Percentiles rank a stretch among this genome's conserved stretches.
These are phyloP conservation scores for Xenopus laevis DNA, from an alignment of 2,113 vertebrate species.

Conservation along the genomic window DNA sequence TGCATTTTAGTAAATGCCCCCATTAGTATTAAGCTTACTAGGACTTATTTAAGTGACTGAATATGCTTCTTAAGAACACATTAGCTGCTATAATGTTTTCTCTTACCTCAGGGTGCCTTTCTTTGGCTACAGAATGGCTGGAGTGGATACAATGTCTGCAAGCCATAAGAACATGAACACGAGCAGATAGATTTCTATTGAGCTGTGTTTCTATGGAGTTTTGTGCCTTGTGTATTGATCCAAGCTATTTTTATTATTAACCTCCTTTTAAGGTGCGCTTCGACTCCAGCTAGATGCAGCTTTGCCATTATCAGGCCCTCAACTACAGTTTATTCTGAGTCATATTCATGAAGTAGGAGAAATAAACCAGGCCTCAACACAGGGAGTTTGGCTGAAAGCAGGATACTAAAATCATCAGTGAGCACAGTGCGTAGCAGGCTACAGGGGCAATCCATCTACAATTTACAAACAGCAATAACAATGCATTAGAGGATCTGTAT, in stretches of 20 bases:
- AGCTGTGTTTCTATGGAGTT: neutral
- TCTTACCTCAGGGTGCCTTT: too few relatives aligned
- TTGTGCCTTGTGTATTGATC: slow-evolving; percentile 23
- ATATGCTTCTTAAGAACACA: too few relatives aligned
- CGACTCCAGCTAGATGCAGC: slow-evolving; percentile 45
- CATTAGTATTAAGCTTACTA: too few relatives aligned
- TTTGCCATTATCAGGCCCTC: slow-evolving; percentile 47
- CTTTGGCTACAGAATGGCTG: too few relatives aligned
- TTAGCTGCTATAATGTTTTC: too few relatives aligned
- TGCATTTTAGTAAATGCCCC: too few relatives aligned
- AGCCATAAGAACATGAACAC: neutral
- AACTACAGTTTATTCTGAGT: slow-evolving; percentile 43
- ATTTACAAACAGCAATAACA: neutral
- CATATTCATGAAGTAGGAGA: slow-evolving; percentile 24
- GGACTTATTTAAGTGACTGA: too few relatives aligned
- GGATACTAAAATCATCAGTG: neutral
- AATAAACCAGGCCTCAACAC: slow-evolving; percentile 29
- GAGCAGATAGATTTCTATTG: slow-evolving; percentile 15
- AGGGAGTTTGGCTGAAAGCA: slow-evolving; percentile 9
- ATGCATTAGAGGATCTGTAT: too few relatives aligned
- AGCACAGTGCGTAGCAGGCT: rapidly evolving
- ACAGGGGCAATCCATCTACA: neutral
- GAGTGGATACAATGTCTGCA: too few relatives aligned
- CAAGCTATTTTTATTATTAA: slow-evolving; percentile 53
- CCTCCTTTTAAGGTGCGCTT: slow-evolving; percentile 58